Evolutionary conservation across 2,113 vertebrate species (phyloP).

Genomic region (Rhipidura dahli): DNA sequence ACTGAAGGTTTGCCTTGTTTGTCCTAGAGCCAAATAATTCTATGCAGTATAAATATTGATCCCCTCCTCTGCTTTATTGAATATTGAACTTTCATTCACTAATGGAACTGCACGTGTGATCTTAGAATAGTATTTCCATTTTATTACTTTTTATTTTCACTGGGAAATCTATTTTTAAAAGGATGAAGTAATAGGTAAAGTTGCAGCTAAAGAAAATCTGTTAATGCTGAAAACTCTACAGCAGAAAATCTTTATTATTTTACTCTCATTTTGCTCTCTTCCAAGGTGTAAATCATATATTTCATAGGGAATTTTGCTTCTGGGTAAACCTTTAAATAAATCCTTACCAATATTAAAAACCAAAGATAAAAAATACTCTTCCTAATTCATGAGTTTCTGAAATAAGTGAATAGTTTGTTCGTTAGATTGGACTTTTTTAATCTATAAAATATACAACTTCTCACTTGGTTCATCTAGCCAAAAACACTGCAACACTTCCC

Average conservation of each 20-base stretch:
- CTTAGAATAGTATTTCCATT: accelerated
- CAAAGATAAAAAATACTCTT: neutral
- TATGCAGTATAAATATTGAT: neutral
- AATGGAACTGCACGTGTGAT: neutral
- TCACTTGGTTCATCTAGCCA: neutral
- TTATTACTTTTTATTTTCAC: neutral
- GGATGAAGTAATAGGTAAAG: neutral
- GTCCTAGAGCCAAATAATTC: neutral
- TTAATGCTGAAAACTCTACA: neutral
- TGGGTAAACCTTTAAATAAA: neutral
- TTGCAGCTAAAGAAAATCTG: neutral
- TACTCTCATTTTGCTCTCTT: neutral
- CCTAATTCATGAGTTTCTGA: neutral
- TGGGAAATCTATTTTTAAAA: neutral
- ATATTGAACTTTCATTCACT: neutral
- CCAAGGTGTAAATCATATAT: neutral
- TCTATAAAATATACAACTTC: neutral
- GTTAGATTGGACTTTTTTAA: neutral
- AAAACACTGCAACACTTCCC: neutral
- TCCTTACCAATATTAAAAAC: neutral
- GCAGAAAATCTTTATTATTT: neutral
- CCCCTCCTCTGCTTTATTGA: neutral
- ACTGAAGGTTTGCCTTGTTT: neutral
- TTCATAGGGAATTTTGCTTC: neutral
- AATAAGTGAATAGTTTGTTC: neutral